Percentiles rank a stretch among this genome's conserved stretches.
Conservation (phyloP, 1,140 invertebrate genomes). For the Geopemphigus sp. region DNA sequence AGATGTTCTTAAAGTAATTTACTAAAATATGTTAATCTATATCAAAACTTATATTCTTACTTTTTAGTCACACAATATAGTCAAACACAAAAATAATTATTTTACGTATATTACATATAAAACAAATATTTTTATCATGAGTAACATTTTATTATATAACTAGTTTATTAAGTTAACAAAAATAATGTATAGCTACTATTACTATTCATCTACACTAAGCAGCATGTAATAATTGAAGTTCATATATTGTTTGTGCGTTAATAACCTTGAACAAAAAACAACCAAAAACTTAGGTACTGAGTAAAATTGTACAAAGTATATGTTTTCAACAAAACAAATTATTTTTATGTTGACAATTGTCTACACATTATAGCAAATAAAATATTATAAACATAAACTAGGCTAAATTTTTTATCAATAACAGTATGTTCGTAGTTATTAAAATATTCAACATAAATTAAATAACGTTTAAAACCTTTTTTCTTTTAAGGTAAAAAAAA, state of each 20-base stretch:
- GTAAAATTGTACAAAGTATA: not conserved
- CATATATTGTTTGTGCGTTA: too few species aligned
- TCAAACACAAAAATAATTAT: not conserved
- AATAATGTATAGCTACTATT: too few species aligned
- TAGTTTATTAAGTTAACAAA: not conserved
- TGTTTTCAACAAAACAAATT: not conserved
- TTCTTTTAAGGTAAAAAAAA: constrained; percentile 3
- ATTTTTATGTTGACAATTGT: too few species aligned
- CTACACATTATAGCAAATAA: too few species aligned
- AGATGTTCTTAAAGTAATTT: not conserved
- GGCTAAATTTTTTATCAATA: too few species aligned
- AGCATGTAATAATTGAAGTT: too few species aligned
- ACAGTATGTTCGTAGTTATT: too few species aligned
- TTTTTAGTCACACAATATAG: not conserved
- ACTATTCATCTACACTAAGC: too few species aligned
- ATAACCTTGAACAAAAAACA: too few species aligned
- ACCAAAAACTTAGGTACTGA: not conserved
- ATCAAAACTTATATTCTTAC: not conserved
- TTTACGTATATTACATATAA: not conserved
- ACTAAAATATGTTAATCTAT: not conserved
- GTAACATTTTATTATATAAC: not conserved
- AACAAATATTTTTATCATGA: not conserved
- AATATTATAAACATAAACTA: too few species aligned
- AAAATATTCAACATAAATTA: not conserved
- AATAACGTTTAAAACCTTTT: not conserved